Percentiles rank a stretch among this genome's conserved stretches.
phyloP scores from a whole-genome alignment of 1,140 invertebrate genomes.

The Argopecten irradians region DNA sequence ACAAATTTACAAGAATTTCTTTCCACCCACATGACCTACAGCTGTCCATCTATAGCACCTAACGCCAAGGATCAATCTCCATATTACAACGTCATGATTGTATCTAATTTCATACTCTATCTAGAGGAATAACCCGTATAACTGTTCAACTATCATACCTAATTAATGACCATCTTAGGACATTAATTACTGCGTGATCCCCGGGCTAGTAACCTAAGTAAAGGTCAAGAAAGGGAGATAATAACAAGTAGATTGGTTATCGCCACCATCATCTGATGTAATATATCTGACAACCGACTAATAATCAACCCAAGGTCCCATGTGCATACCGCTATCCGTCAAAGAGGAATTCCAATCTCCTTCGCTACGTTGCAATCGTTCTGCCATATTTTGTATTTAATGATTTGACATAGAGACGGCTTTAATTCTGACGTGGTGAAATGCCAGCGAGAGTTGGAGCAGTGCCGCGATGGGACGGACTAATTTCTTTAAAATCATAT shows the following conservation, averaged over 20 bases:
- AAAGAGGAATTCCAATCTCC: background rate
- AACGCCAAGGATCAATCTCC: background rate
- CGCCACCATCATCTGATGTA: background rate
- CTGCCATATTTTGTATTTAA: constrained; percentile 13
- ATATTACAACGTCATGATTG: background rate
- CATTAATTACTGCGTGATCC: background rate
- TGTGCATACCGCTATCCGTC: background rate
- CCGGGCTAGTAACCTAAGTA: background rate
- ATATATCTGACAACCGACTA: background rate
- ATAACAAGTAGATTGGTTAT: background rate
- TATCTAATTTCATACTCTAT: background rate
- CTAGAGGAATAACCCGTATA: background rate
- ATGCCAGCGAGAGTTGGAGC: no score
- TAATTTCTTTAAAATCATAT: no score
- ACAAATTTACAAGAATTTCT: no score
- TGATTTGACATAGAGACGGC: background rate
- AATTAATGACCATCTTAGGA: background rate
- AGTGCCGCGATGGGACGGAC: no score
- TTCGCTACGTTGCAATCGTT: background rate
- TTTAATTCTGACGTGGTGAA: background rate
- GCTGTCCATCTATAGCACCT: background rate
- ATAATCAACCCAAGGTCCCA: background rate
- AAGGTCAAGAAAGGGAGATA: background rate
- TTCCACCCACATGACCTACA: background rate
- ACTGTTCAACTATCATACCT: background rate